Conservation (phyloP, 2,888 invertebrate genomes). For the Smittia aterrima region DNA sequence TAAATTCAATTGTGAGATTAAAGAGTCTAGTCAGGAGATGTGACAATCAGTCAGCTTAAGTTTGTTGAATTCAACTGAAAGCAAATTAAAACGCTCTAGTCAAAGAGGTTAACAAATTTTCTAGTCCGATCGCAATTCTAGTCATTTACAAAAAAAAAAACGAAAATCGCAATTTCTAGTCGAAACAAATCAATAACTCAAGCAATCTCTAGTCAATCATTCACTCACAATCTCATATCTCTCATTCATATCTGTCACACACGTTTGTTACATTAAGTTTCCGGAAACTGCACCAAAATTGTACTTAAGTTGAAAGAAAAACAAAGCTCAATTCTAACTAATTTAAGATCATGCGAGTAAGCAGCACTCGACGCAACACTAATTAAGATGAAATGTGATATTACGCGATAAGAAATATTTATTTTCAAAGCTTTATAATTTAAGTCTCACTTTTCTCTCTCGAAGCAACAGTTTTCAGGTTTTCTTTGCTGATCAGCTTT, state of each 20-base stretch:
- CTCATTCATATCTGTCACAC: not conserved
- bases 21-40: conserved; percentile 7
- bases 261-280: too few species aligned
- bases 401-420: not conserved
- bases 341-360: not conserved
- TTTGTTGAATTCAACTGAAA: too few species aligned
- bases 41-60: not conserved
- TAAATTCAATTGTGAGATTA: not conserved
- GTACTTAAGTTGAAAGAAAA: not conserved
- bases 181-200: too few species aligned
- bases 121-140: too few species aligned
- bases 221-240: not conserved
- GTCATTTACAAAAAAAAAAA: too few species aligned
- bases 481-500: too few species aligned
- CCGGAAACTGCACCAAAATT: not conserved
- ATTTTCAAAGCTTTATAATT: too few species aligned
- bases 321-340: conserved; percentile 1
- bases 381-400: not conserved
- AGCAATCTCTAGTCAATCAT: too few species aligned
- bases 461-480: too few species aligned
- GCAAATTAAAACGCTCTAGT: not conserved
- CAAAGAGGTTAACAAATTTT: too few species aligned
- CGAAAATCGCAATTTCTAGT: too few species aligned
- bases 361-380: not conserved
- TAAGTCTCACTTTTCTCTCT: too few species aligned